Evolutionary conservation across 2,888 invertebrate species (phyloP).

Genomic region (Hartigia nigra): DNA sequence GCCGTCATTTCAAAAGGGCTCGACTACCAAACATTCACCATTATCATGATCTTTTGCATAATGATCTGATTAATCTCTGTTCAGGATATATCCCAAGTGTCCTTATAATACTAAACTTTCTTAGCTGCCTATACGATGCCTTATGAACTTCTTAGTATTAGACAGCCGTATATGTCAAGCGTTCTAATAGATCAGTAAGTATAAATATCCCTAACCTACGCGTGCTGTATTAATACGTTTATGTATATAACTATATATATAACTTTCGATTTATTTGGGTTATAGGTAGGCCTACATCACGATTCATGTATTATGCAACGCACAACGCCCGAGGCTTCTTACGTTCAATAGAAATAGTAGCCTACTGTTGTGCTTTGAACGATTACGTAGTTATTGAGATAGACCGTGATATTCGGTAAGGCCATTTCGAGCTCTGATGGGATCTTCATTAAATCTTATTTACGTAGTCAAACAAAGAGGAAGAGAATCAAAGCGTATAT

Average conservation of each 20-base stretch:
- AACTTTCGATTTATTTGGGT: constrained; percentile 8
- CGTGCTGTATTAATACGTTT: not conserved
- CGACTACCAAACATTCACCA: not conserved
- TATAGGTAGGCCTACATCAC: not conserved
- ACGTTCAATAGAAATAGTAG: constrained; percentile 5
- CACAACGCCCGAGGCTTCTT: not conserved
- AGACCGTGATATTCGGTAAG: not conserved
- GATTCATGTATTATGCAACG: constrained; percentile 1
- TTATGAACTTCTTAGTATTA: not conserved
- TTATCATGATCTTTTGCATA: not conserved
- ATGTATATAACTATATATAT: not conserved
- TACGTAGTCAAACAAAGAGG: not conserved
- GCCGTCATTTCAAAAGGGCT: not conserved
- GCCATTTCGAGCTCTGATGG: not conserved
- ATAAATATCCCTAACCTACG: not conserved
- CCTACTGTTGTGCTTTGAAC: not conserved
- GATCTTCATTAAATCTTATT: not conserved
- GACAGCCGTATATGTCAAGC: not conserved
- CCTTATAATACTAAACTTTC: not conserved
- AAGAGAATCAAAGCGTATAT: not conserved
- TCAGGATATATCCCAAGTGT: not conserved
- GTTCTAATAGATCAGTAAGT: not conserved
- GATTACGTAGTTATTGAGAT: not conserved
- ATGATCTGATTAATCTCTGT: not conserved
- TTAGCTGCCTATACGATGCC: not conserved